Evolutionary conservation across 2,113 vertebrate species (phyloP), one percentile per base, ranked within the genome.

Genomic region (Butastur rufipennis): DNA sequence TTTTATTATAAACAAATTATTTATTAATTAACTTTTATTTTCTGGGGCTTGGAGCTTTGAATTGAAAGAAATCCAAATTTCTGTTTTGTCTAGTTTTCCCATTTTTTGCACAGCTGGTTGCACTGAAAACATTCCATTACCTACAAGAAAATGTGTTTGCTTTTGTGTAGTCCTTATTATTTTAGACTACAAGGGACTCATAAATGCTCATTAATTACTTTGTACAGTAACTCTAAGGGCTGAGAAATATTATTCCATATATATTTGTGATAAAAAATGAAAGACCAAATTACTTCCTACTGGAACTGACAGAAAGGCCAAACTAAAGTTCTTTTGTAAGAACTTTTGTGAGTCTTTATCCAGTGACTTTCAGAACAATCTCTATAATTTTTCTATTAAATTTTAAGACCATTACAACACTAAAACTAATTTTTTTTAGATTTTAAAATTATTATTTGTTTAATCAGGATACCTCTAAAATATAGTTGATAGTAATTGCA

Each of bases 371-470:
- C 15, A 61, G 22, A 81, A 17, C 5, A 38, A 42, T 10, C 9
- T 50, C 7, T 48, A 0, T 23, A 1, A 2, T 5, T n/a, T 22
- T 47, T 27, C 42, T 62, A 45, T 45, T 23, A 4, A 36, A 59
- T 45, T 53, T 85, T 72, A 45, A 45, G 40, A 82, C 40, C 9
- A n/a, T 19, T 55, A 17, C 12, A 72, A 40, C 20, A 66, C 11
- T 68, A 55, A 73, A 61, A n/a, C 68, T 42, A 0, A 1, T 65
- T 56, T 34, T 34, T 56, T 2, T 2, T 7, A 11, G 0, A 9
- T 80, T 63, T 34, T 14, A 17, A 53, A 68, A 55, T 27, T 43
- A 9, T 22, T 73, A 47, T 62, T 88, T 38, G 5, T 38, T 82
- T 80, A 42, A 52, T 65, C 53, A 21, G 4, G 3, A 31, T 43